These are phyloP conservation scores for Amazona guildingii DNA, from an alignment of 2,113 vertebrate genomes.

Conservation along the genomic window DNA sequence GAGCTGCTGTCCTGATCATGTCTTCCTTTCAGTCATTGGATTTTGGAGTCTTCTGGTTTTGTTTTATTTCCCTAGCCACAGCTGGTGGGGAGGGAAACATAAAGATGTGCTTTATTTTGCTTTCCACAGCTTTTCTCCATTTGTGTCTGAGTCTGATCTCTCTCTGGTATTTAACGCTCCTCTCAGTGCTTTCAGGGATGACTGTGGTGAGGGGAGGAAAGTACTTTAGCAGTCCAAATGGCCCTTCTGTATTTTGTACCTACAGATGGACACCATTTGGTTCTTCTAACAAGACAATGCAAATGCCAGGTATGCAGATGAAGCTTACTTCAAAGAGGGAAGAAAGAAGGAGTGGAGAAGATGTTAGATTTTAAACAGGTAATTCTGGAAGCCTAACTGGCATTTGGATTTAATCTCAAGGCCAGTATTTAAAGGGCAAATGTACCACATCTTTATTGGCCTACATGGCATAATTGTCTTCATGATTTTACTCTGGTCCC, in stretches of 20 bases:
- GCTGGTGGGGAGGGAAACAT: not conserved
- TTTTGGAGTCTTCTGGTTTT: not conserved
- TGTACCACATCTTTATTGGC: not conserved
- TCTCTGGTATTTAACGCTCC: not conserved
- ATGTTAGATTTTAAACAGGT: not conserved
- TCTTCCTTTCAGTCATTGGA: not conserved
- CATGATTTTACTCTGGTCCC: conserved; percentile 22
- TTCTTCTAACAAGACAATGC: not conserved
- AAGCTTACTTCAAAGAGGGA: not conserved
- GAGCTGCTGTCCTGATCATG: not conserved
- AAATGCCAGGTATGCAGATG: not conserved
- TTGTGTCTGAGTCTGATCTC: not conserved
- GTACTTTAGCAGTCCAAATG: not conserved
- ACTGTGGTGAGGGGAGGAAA: not conserved
- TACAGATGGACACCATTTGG: not conserved
- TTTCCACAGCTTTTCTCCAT: conserved; percentile 1
- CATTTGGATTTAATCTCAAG: not conserved
- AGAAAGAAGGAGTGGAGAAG: not conserved
- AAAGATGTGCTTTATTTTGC: not conserved
- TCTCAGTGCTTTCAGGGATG: not conserved
- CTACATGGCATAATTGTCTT: not conserved
- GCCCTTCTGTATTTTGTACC: not conserved
- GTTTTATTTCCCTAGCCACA: not conserved
- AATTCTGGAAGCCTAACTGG: not conserved
- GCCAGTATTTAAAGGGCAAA: not conserved